phyloP scores from a whole-genome alignment of 1,140 invertebrate species.

The Xylocopa sonorina region DNA sequence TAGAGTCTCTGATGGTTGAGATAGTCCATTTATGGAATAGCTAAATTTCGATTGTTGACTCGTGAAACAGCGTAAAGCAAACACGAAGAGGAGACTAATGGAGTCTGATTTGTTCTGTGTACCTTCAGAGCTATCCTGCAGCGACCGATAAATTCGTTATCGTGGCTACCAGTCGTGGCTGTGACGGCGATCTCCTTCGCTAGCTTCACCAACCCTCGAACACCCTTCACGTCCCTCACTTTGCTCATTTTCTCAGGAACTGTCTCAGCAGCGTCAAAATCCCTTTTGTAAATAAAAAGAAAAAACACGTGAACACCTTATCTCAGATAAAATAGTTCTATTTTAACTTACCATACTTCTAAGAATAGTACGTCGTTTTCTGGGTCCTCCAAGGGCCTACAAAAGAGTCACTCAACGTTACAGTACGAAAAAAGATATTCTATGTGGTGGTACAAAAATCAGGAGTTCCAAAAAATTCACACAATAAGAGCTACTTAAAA shows the following conservation, averaged over 20 bases:
- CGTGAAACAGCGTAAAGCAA: too few species aligned
- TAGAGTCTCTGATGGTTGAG: too few species aligned
- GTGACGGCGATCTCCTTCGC: conserved; percentile 98
- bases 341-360: conserved; percentile 87
- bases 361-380: conserved; percentile 86
- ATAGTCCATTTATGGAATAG: too few species aligned
- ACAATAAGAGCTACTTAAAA: too few species aligned
- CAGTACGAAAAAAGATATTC: too few species aligned
- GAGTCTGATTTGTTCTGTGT: neutral
- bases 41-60: too few species aligned
- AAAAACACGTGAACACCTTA: neutral
- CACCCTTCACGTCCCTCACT: conserved; percentile 91
- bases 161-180: conserved; percentile 94
- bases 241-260: conserved; percentile 93
- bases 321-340: too few species aligned
- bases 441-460: too few species aligned
- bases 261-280: conserved; percentile 95
- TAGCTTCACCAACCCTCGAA: conserved; percentile 90
- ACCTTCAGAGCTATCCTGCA: conserved; percentile 93
- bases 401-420: too few species aligned
- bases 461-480: too few species aligned
- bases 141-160: conserved; percentile 97
- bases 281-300: conserved; percentile 86
- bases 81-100: neutral
- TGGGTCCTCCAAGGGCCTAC: conserved; percentile 86